Evolutionary conservation across 2,113 vertebrate genomes (phyloP).

Genomic region (Lucifuga dentata): DNA sequence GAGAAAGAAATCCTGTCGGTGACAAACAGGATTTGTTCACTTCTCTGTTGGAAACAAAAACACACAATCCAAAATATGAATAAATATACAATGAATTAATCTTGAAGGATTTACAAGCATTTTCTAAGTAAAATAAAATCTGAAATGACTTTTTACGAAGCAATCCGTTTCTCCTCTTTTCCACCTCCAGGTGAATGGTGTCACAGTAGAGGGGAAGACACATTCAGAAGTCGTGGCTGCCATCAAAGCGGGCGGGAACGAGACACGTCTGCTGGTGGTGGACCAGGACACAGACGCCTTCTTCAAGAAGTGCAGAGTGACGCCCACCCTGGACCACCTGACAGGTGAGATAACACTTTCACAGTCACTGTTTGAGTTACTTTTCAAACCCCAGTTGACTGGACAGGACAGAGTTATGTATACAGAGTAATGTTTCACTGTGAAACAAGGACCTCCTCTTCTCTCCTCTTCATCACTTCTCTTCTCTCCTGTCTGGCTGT

Average conservation of each 20-base stretch:
- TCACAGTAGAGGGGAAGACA: slow-evolving; percentile 88
- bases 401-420: too few species aligned
- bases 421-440: too few species aligned
- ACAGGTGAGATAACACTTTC: slow-evolving; percentile 80
- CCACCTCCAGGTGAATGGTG: slow-evolving; percentile 89
- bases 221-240: slow-evolving; percentile 89
- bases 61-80: slow-evolving; percentile 12
- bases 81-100: too few species aligned
- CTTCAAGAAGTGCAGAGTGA: slow-evolving; percentile 92
- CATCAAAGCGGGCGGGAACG: slow-evolving; percentile 87
- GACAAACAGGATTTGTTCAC: slow-evolving; percentile 57
- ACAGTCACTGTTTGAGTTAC: neutral
- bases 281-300: slow-evolving; percentile 90
- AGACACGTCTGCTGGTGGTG: slow-evolving; percentile 90
- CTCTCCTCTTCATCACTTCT: slow-evolving; percentile 2
- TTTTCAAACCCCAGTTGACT: neutral
- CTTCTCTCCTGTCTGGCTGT: too few species aligned
- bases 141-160: neutral
- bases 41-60: slow-evolving; percentile 61
- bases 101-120: too few species aligned
- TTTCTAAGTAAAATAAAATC: too few species aligned
- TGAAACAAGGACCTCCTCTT: too few species aligned
- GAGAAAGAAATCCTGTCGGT: slow-evolving; percentile 59
- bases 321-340: slow-evolving; percentile 84
- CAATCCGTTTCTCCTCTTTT: neutral